A percentile compares a stretch with the other conserved stretches of the same genome.
Conservation (phyloP, 2,797 vertebrate species). For the Danio kyathit region DNA sequence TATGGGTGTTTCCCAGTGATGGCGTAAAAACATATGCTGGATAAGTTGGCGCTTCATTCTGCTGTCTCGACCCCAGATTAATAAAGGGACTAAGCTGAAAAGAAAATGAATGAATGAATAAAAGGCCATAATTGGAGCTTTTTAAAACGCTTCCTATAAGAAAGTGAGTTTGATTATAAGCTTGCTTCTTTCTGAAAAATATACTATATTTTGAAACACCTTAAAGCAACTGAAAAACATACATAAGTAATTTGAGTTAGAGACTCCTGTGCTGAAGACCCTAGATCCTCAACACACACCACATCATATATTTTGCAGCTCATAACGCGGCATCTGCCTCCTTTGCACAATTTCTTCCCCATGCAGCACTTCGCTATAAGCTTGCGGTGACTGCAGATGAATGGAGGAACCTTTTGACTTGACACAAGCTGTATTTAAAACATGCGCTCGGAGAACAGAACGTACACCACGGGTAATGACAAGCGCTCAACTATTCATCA, state of each 20-base stretch:
- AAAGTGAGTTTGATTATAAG: too few species aligned
- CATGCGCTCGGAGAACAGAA: slow-evolving; percentile 53
- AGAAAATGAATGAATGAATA: too few species aligned
- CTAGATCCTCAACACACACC: slow-evolving; percentile 61
- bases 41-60: too few species aligned
- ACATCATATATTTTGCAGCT: slow-evolving; percentile 64
- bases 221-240: background rate
- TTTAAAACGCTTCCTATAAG: too few species aligned
- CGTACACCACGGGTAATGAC: slow-evolving; percentile 32
- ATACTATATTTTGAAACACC: too few species aligned
- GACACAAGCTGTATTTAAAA: slow-evolving; percentile 60
- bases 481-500: slow-evolving; percentile 39
- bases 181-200: too few species aligned
- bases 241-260: background rate
- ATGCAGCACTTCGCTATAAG: slow-evolving; percentile 68
- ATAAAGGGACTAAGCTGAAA: too few species aligned
- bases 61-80: too few species aligned
- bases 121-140: too few species aligned
- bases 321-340: slow-evolving; percentile 61
- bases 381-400: slow-evolving; percentile 66
- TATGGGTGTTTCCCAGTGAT: too few species aligned
- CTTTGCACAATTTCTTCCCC: slow-evolving; percentile 73
- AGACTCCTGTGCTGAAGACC: background rate
- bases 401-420: slow-evolving; percentile 71
- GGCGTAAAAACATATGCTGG: too few species aligned